A percentile compares a stretch with the other conserved stretches of the same genome.
Conservation (phyloP, 2,113 vertebrate genomes). For the Xenus cinereus region DNA sequence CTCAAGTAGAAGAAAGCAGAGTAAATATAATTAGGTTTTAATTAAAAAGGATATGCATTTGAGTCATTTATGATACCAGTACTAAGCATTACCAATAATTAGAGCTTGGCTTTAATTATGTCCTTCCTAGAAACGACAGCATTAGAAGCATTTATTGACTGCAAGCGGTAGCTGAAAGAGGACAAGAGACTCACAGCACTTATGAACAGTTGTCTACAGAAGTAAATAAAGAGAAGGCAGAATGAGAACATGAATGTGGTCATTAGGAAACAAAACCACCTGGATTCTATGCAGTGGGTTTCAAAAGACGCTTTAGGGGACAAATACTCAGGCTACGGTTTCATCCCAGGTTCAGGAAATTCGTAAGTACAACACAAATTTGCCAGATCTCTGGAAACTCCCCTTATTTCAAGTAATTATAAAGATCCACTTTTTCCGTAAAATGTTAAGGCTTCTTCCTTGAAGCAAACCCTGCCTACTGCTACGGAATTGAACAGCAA, state of each 20-base stretch:
- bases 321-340: not conserved
- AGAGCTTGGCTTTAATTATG: not conserved
- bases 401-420: not conserved
- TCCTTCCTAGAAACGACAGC: not conserved
- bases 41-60: not conserved
- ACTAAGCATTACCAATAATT: not conserved
- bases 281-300: not conserved
- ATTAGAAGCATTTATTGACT: not conserved
- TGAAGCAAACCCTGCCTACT: not conserved
- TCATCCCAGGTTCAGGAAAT: not conserved
- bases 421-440: not conserved
- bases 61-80: not conserved
- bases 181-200: not conserved
- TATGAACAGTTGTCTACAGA: not conserved
- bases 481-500: not conserved
- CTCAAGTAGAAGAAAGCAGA: not conserved
- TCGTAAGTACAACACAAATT: not conserved
- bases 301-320: not conserved
- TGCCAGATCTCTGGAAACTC: not conserved
- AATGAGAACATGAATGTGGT: not conserved
- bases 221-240: not conserved
- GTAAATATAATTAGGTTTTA: conserved; percentile 28
- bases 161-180: not conserved
- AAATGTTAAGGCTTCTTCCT: not conserved
- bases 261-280: not conserved